Conservation (phyloP, 1,140 invertebrate species). For the Vanessa atalanta region DNA sequence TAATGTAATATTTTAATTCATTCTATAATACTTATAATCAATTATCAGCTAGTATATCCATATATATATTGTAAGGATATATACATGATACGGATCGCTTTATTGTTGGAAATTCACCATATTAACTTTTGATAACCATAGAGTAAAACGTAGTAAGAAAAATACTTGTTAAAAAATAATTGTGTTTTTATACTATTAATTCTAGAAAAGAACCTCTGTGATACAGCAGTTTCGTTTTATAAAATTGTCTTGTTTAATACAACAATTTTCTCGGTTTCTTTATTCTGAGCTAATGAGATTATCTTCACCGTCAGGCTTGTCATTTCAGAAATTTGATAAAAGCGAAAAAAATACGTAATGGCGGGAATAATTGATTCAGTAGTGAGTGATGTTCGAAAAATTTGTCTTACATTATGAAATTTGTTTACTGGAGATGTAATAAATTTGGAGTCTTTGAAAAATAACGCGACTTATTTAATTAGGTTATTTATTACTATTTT, state of each 20-base stretch:
- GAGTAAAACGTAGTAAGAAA: no score
- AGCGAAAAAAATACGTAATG: conserved; percentile 11
- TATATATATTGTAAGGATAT: no score
- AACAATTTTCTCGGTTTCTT: conserved; percentile 10
- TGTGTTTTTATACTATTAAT: not conserved
- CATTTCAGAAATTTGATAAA: conserved; percentile 25
- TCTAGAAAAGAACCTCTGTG: not conserved
- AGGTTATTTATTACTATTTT: no score
- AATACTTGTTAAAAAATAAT: not conserved
- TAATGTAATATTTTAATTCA: no score
- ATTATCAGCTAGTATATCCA: no score
- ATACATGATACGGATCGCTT: no score
- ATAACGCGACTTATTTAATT: not conserved
- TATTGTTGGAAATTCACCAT: no score
- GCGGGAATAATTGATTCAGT: conserved; percentile 20
- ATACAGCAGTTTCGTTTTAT: not conserved
- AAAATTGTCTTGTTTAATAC: not conserved
- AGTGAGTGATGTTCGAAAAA: not conserved
- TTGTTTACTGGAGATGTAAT: not conserved
- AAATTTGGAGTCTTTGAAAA: not conserved
- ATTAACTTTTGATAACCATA: no score
- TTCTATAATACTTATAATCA: no score
- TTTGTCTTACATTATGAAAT: not conserved
- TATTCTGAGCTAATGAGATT: conserved; percentile 7
- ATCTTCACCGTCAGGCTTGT: conserved; percentile 19